phyloP scores from a whole-genome alignment of 2,113 vertebrate species.

The Hemibagrus wyckioides region DNA sequence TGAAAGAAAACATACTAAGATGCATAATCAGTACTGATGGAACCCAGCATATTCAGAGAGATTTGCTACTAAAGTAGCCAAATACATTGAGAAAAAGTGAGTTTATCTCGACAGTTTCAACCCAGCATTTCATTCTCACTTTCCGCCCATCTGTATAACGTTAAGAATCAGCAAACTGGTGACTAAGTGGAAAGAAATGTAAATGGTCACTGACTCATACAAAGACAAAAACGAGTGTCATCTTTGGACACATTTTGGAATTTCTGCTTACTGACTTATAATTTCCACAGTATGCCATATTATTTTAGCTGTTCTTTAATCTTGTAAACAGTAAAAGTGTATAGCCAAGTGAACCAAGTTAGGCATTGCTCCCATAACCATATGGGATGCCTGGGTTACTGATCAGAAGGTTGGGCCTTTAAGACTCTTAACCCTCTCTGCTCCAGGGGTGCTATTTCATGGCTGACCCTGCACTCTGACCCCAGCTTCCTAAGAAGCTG shows the following conservation, averaged over 20 bases:
- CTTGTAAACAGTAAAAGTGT: not conserved
- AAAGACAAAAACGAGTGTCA: not conserved
- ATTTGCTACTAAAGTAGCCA: not conserved
- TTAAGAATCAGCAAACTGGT: slow-evolving; percentile 18
- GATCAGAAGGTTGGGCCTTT: too few species aligned
- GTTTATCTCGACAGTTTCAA: not conserved
- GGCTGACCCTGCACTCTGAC: too few species aligned
- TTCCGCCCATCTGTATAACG: not conserved
- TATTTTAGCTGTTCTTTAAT: not conserved
- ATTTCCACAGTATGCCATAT: not conserved
- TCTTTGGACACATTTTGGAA: slow-evolving; percentile 1
- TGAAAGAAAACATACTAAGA: not conserved
- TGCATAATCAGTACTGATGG: not conserved
- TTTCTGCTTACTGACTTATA: not conserved
- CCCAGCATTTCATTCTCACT: slow-evolving; percentile 5
- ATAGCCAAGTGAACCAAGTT: not conserved
- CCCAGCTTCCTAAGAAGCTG: too few species aligned
- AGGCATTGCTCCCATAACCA: not conserved
- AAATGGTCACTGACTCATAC: slow-evolving; percentile 20
- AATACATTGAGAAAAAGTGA: not conserved
- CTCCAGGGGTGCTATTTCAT: too few species aligned
- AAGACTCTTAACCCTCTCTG: too few species aligned
- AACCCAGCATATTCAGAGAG: not conserved
- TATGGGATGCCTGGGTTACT: not conserved
- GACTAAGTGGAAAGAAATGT: slow-evolving; percentile 32